Percentiles rank a stretch among this genome's conserved stretches.
phyloP scores from a whole-genome alignment of 2,113 vertebrate genomes.

The Cariama cristata region DNA sequence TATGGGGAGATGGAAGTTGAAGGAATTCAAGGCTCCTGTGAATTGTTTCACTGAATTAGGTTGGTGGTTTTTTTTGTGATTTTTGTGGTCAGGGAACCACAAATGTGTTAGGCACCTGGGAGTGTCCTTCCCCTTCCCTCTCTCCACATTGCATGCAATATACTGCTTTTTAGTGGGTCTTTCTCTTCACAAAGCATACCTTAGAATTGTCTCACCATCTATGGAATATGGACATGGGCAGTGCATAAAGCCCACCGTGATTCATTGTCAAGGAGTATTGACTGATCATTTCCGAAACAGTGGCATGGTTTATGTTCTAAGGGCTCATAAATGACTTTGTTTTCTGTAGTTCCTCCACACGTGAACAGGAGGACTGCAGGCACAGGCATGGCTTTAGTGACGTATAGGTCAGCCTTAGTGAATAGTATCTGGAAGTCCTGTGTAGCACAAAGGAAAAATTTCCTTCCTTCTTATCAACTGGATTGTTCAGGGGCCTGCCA shows the following conservation, averaged over 20 bases:
- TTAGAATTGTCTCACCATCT: not conserved
- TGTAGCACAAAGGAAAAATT: not conserved
- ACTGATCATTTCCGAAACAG: not conserved
- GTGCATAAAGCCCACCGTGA: not conserved
- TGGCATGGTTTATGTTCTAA: not conserved
- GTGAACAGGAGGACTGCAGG: not conserved
- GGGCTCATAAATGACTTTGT: not conserved
- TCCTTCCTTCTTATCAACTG: not conserved
- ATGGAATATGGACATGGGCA: not conserved
- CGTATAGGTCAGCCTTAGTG: not conserved
- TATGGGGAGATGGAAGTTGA: not conserved
- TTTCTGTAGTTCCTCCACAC: not conserved
- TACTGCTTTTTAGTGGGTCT: not conserved
- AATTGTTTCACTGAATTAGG: not conserved
- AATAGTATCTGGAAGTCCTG: not conserved
- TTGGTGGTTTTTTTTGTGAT: not conserved
- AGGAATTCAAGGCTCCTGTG: not conserved
- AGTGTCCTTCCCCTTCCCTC: not conserved
- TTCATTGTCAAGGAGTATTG: not conserved
- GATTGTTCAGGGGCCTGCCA: not conserved
- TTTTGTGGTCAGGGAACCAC: not conserved
- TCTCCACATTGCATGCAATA: not conserved
- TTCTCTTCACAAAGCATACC: not conserved
- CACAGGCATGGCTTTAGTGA: not conserved
- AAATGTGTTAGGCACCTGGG: not conserved